A percentile compares a stretch with the other conserved stretches of the same genome.
These are phyloP conservation scores for Bactericera cockerelli DNA, from an alignment of 1,140 invertebrate species.

Conservation along the genomic window DNA sequence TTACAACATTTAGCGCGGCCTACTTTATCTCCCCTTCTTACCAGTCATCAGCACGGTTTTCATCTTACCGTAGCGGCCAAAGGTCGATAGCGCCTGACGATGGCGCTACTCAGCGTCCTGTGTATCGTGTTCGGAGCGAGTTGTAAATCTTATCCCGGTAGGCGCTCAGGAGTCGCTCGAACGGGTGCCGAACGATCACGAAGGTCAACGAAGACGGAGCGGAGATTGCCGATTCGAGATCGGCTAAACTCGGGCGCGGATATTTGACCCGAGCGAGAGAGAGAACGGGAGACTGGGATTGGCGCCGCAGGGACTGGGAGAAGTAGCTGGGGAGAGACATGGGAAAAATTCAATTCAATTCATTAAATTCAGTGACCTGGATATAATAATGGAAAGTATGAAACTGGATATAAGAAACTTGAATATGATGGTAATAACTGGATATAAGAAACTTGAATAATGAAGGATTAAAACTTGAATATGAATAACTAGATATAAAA, in stretches of 20 bases:
- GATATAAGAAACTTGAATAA: slow-evolving; percentile 7
- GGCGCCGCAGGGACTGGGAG: slow-evolving; percentile 50
- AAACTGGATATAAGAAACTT: not conserved
- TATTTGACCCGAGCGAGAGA: slow-evolving; percentile 59
- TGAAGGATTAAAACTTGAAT: not conserved
- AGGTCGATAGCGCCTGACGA: slow-evolving; percentile 53
- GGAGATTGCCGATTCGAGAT: slow-evolving; percentile 42
- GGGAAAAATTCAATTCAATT: not conserved
- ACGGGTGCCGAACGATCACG: slow-evolving; percentile 74
- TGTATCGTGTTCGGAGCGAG: slow-evolving; percentile 64
- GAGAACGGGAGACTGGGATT: slow-evolving; percentile 54
- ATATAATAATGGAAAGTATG: not conserved
- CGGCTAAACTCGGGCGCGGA: slow-evolving; percentile 49
- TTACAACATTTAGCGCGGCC: too few relatives aligned
- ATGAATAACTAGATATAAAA: not conserved
- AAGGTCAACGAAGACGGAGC: slow-evolving; percentile 56
- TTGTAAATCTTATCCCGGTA: slow-evolving; percentile 78
- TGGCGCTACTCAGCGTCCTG: slow-evolving; percentile 56
- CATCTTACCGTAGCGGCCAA: not conserved
- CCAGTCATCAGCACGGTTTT: too few relatives aligned
- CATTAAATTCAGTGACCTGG: not conserved
- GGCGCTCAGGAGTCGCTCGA: slow-evolving; percentile 73
- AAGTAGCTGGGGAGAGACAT: slow-evolving; percentile 35
- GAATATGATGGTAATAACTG: not conserved
- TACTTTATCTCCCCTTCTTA: too few relatives aligned